phyloP scores from a whole-genome alignment of 2,888 invertebrate genomes.

The Rhagonycha fulva region DNA sequence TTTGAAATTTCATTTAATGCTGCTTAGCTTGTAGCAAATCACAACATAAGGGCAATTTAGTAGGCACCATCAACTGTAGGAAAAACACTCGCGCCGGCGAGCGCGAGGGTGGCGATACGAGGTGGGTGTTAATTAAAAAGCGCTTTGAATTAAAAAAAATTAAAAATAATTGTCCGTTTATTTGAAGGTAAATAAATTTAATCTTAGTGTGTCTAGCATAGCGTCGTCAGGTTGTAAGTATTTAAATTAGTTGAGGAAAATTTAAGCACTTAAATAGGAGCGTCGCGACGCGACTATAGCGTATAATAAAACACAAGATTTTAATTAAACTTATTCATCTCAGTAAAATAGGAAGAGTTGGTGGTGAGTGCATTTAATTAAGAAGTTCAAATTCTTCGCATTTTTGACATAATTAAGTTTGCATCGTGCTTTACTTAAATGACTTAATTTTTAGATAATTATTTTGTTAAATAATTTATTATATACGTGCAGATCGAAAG shows the following conservation, averaged over 20 bases:
- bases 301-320: slow-evolving; percentile 56
- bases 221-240: slow-evolving; percentile 7
- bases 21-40: slow-evolving; percentile 52
- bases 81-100: neutral
- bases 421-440: slow-evolving; percentile 52
- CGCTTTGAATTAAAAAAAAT: neutral
- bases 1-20: slow-evolving; percentile 57
- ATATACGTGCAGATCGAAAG: neutral
- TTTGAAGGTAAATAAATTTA: neutral
- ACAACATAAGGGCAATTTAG: slow-evolving; percentile 50
- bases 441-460: slow-evolving; percentile 47
- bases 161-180: neutral
- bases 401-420: slow-evolving; percentile 58
- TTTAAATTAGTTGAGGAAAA: slow-evolving; percentile 30
- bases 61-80: neutral
- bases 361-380: slow-evolving; percentile 57
- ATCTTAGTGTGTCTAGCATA: neutral
- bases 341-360: slow-evolving; percentile 53
- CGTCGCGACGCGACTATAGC: slow-evolving; percentile 28
- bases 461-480: slow-evolving; percentile 1
- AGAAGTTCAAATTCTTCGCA: slow-evolving; percentile 55
- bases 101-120: neutral
- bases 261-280: slow-evolving; percentile 28
- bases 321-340: slow-evolving; percentile 59
- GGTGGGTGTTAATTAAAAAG: neutral